Evolutionary conservation across 1,140 invertebrate species (phyloP), one percentile per base, ranked within the genome.

Genomic region (Drosophila biarmipes): DNA sequence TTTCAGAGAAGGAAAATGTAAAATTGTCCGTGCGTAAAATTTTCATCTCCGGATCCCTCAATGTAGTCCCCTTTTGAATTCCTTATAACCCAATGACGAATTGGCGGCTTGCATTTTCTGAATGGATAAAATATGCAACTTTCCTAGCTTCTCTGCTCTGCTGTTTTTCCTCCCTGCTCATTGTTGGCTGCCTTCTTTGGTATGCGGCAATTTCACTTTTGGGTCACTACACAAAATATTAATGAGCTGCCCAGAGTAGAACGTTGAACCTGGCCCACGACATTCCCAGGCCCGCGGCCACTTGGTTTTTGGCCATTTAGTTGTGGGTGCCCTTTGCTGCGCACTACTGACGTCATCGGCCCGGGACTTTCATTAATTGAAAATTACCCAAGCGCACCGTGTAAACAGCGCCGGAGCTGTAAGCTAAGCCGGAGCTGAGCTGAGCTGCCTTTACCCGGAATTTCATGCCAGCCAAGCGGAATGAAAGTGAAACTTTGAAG

Each of bases 131-230:
- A 76, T 43, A 79, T 73, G 54, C 49, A 46, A 51, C 17, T 43
- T 40, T 45, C 19, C 34, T 1, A 51, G 45, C 49, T 51, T 5
- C 58, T 58, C 27, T 37, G 4, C 54, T 17, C 63, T 12, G 4
- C 6, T 21, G 43, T 15, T 54, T 24, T 29, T 54, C 24, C 53
- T 40, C 37, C 24, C 46, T 19, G 48, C 8, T 27, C 58, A 45
- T 62, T 72, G 43, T 69, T 59, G 64, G 37, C 53, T 61, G 40
- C 38, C 45, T 57, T 53, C 35, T 71, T 73, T 58, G 79, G 77
- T 74, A 91, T 90, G 87, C 68, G 86, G 81, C 86, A 91, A 85
- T 91, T 91, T 91, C 90, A 91, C 90, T 91, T 91, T 91, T 84
- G 74, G 68, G 72, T 17, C 46, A 55, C 55, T 64, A 74, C 52